Evolutionary conservation across 2,113 vertebrate genomes (phyloP), one percentile per base, ranked within the genome.

Genomic region (Cacatua alba): DNA sequence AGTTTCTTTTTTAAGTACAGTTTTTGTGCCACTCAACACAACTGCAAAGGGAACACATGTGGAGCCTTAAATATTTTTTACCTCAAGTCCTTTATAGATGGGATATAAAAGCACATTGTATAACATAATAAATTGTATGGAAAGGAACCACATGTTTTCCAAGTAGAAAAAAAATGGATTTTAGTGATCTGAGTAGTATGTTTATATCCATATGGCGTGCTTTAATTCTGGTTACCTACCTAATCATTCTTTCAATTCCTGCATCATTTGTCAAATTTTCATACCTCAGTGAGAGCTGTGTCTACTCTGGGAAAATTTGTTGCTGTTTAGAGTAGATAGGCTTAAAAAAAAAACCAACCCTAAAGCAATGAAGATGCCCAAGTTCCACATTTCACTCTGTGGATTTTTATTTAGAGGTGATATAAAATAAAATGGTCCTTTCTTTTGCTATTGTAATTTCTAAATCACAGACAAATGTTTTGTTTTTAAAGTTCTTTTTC

Each of bases 211-310:
- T 77, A 77, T 85, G 62, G 31, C 15, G 16, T 59, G 20, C 65
- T 82, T 94, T 93, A 70, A 48, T 94, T 48, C 70, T 96, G 19
- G n/a, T 96, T 94, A 57, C 43, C 93, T 95, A 78, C 69, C 39
- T 95, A 81, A 78, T 57, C 3, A 1, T 94, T 88, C 43, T 78
- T 83, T 86, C 14, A 81, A 33, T 92, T 94, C 35, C 62, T 78
- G 5, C 12, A 4, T 85, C 41, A 24, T 95, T 65, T 95, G 59
- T 95, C 55, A 90, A 90, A 6, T 88, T 91, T 88, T 88, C 65
- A 23, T 86, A 60, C 55, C 90, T 92, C 15, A 85, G 24, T 85
- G 82, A 84, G 74, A 86, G 43, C 29, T 90, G 6, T 51, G 20
- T 87, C 78, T 93, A 57, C 63, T 95, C 69, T 94, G 72, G 69